phyloP scores from a whole-genome alignment of 2,113 vertebrate species.

The Anolis carolinensis region DNA sequence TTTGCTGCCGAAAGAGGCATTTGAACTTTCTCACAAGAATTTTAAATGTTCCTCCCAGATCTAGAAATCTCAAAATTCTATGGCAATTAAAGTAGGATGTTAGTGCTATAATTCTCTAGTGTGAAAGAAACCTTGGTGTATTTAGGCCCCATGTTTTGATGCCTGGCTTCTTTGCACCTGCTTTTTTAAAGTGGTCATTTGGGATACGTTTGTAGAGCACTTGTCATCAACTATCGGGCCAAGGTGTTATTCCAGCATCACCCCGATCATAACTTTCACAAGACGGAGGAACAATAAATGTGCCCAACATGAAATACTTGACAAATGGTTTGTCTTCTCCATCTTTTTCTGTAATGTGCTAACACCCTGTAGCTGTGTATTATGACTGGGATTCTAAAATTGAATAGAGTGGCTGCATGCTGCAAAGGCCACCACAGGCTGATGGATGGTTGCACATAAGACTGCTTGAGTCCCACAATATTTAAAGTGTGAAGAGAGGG shows the following conservation, averaged over 20 bases:
- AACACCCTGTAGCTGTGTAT: conserved; percentile 1
- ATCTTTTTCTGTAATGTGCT: background rate
- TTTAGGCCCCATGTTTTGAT: background rate
- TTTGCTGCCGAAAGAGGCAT: too few species aligned
- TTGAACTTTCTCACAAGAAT: too few species aligned
- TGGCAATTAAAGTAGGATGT: too few species aligned
- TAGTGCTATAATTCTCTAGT: too few species aligned
- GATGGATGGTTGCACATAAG: conserved; percentile 4
- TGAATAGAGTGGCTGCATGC: background rate
- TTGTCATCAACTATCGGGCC: too few species aligned
- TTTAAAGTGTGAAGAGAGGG: conserved; percentile 23
- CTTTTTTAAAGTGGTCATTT: too few species aligned
- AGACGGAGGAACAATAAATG: background rate
- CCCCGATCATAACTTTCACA: background rate
- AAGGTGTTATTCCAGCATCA: background rate
- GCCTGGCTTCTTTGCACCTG: background rate
- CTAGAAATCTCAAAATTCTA: too few species aligned
- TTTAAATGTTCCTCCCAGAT: too few species aligned
- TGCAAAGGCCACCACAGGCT: background rate
- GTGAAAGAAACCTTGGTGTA: too few species aligned
- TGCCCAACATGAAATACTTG: background rate
- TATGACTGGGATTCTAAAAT: conserved; percentile 24
- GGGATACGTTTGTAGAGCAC: too few species aligned
- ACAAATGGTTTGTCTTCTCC: conserved; percentile 1
- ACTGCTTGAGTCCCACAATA: background rate